Conservation (phyloP, 2,888 invertebrate species). For the Oligia latruncula region DNA sequence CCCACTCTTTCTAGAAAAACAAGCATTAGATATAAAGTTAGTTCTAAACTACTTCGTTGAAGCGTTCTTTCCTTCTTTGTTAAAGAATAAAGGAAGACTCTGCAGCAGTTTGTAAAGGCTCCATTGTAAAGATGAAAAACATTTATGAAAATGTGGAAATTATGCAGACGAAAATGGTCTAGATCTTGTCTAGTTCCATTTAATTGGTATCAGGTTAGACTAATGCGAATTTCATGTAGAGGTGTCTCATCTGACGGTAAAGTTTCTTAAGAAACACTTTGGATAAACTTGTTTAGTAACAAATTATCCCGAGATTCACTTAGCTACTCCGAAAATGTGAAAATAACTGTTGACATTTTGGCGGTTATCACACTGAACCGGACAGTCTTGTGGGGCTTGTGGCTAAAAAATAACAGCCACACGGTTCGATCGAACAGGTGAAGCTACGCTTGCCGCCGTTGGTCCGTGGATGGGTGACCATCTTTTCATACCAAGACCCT, state of each 20-base stretch:
- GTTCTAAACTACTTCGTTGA: neutral
- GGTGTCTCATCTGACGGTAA: neutral
- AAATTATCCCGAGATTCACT: neutral
- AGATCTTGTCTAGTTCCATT: neutral
- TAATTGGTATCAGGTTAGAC: constrained; percentile 12
- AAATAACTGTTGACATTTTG: neutral
- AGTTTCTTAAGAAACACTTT: neutral
- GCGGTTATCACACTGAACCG: too few species aligned
- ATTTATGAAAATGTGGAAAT: constrained; percentile 1
- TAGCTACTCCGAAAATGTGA: neutral
- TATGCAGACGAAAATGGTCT: neutral
- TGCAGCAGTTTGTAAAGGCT: neutral
- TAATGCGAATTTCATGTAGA: constrained; percentile 42
- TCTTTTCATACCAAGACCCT: too few species aligned
- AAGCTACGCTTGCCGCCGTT: too few species aligned
- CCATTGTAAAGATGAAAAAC: constrained; percentile 7
- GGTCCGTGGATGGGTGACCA: too few species aligned
- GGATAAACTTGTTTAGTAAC: neutral
- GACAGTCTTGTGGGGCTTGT: too few species aligned
- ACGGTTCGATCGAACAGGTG: too few species aligned
- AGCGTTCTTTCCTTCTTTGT: constrained; percentile 2
- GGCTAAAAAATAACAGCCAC: too few species aligned
- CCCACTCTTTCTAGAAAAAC: neutral
- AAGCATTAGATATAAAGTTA: neutral
- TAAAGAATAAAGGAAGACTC: neutral